Evolutionary conservation across 1,140 invertebrate species (phyloP).

Genomic region (Drosophila bifasciata): DNA sequence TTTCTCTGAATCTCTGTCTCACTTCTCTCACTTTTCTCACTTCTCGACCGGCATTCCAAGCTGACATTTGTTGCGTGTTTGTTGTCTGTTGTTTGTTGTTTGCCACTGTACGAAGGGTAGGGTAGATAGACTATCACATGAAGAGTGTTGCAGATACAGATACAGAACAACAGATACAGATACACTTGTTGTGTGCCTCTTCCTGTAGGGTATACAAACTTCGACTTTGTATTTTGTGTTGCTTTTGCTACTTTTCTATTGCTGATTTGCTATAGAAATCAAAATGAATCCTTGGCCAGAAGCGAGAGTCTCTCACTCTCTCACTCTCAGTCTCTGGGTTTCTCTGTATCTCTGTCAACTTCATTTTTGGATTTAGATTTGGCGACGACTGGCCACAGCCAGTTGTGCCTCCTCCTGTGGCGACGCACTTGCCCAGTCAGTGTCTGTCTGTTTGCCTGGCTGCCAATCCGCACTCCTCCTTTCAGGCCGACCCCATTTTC

Average conservation of each 20-base stretch:
- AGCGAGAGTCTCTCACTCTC: conserved; percentile 46
- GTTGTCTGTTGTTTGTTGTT: conserved; percentile 28
- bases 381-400: conserved; percentile 21
- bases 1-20: conserved; percentile 48
- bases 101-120: conserved; percentile 24
- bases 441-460: conserved; percentile 1
- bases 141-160: neutral
- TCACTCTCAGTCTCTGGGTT: no score
- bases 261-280: conserved; percentile 62
- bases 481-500: conserved; percentile 61
- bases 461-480: conserved; percentile 7
- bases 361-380: conserved; percentile 7
- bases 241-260: neutral
- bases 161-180: no score
- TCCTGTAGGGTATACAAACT: conserved; percentile 14
- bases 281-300: conserved; percentile 64
- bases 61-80: conserved; percentile 70
- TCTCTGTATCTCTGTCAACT: conserved; percentile 24
- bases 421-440: conserved; percentile 34
- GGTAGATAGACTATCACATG: conserved; percentile 24
- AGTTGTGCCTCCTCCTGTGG: conserved; percentile 44
- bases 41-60: conserved; percentile 45
- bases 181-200: neutral
- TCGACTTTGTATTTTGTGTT: conserved; percentile 20
- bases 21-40: conserved; percentile 12